Evolutionary conservation across 2,797 vertebrate genomes (phyloP), one percentile per base, ranked within the genome.

Genomic region (Pipistrellus nathusii): DNA sequence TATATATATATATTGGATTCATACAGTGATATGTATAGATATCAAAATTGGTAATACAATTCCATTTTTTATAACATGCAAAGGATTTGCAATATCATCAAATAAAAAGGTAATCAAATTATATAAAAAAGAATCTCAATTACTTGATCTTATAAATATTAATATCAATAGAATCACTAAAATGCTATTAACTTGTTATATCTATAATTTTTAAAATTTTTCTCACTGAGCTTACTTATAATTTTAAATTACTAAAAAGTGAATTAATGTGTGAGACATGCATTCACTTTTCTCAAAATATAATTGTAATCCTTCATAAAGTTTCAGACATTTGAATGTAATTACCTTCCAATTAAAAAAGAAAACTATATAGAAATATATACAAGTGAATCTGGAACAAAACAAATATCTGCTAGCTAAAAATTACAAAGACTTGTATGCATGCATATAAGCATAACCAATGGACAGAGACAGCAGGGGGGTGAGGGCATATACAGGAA

Each of bases 261-360:
- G 5, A 78, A 87, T 32, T 81, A 38, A 48, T 68, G 27, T 96
- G 53, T 91, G 55, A 92, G 77, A 69, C 6, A 81, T 41, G 30
- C 66, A 85, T 12, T 86, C 46, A 84, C 4, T 85, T 90, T 87
- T 68, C 25, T 93, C 75, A 88, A 82, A 91, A 88, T 44, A 80
- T 64, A 77, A 30, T 85, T 77, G 91, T 81, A 93, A 46, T 14
- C n/a, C 53, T 91, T 85, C 71, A 86, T 93, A 97, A 94, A 51
- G 64, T 71, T 96, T 88, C 91, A 71, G 84, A 91, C n/a, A 85
- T 71, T 80, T 95, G 35, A 75, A 13, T 41, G 1, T 15, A 35
- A 66, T 93, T 90, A 82, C 41, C 35, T 80, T 92, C 27, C 53
- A 81, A 59, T 84, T 95, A 64, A n/a, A 51, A 35, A 93, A 90